These are phyloP conservation scores for Anolis carolinensis DNA, from an alignment of 2,113 vertebrate species.

Conservation along the genomic window DNA sequence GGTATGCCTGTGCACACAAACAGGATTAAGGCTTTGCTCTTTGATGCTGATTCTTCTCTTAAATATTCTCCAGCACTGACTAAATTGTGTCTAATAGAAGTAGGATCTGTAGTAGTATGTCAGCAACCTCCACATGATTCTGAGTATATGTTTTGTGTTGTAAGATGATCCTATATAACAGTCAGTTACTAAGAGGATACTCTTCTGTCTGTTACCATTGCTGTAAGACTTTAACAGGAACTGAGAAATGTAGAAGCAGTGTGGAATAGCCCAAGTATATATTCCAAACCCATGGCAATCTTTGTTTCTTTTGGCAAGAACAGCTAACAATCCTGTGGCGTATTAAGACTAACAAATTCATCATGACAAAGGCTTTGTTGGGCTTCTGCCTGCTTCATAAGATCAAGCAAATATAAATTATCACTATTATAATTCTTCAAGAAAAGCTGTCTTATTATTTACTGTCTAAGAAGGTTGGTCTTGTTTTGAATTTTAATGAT, in stretches of 20 bases:
- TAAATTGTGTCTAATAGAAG: neutral
- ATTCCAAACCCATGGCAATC: neutral
- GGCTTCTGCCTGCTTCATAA: neutral
- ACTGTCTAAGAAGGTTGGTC: conserved; percentile 37
- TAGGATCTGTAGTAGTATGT: conserved; percentile 31
- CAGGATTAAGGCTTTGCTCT: conserved; percentile 45
- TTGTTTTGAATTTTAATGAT: conserved; percentile 56
- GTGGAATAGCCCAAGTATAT: neutral
- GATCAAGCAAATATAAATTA: neutral
- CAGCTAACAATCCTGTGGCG: neutral
- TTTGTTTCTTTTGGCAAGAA: neutral
- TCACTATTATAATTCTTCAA: neutral
- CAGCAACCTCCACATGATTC: conserved; percentile 36
- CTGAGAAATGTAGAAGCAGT: conserved; percentile 26
- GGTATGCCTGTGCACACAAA: neutral
- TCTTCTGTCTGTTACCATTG: conserved; percentile 1
- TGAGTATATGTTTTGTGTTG: conserved; percentile 24
- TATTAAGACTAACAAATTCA: neutral
- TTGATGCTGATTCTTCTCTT: conserved; percentile 41
- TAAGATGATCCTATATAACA: conserved; percentile 13
- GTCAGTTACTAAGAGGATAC: conserved; percentile 9
- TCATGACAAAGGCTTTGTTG: neutral
- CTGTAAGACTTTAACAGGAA: conserved; percentile 42
- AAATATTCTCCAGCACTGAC: conserved; percentile 1
- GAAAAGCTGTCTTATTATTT: conserved; percentile 36